Evolutionary conservation across 2,113 vertebrate species (phyloP), one percentile per base, ranked within the genome.

Genomic region (Heteronetta atricapilla): DNA sequence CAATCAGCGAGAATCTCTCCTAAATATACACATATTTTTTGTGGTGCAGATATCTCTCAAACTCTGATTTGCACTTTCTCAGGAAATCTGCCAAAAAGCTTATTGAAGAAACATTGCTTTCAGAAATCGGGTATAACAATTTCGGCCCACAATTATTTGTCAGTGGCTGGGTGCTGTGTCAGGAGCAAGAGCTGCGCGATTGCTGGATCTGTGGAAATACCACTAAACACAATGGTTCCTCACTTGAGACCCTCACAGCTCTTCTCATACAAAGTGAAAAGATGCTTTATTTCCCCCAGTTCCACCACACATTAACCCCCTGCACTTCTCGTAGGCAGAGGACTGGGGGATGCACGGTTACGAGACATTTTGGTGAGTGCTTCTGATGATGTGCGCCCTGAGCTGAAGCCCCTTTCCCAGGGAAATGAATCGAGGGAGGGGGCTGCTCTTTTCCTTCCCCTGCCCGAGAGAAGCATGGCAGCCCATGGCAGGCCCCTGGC

Each of bases 401-500:
- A 59, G 38, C 3, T 8, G 34, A 53, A 72, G 63, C 33, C 23
- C 25, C 40, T 60, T 66, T 69, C 29, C 73, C 59, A 53, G 34
- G 6, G 21, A 68, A 78, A 26, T 3, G 55, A 1, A 5, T 26
- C 44, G 18, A 38, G 68, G 33, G 44, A 48, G 20, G 50, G 26
- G 87, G 66, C 60, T 74, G 82, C 59, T 52, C 50, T 25, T 52
- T 52, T 26, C 23, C 50, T 52, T 52, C 67, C 40, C 74, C 29
- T 38, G 68, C 48, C 79, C 2, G 36, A 70, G 72, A 42, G 42
- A 14, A 15, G 31, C 8, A 0, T 3, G 1, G 0, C 20, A n/a
- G 80, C 55, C 58, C 1, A 0, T 14, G 44, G 38, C 72, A 0
- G 0, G 7, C 13, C 12, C 10, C 34, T 0, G 18, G 60, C 3